Base-by-base conservation (phyloP, 1,140 invertebrate genomes). In the Drosophila pandora region DNA sequence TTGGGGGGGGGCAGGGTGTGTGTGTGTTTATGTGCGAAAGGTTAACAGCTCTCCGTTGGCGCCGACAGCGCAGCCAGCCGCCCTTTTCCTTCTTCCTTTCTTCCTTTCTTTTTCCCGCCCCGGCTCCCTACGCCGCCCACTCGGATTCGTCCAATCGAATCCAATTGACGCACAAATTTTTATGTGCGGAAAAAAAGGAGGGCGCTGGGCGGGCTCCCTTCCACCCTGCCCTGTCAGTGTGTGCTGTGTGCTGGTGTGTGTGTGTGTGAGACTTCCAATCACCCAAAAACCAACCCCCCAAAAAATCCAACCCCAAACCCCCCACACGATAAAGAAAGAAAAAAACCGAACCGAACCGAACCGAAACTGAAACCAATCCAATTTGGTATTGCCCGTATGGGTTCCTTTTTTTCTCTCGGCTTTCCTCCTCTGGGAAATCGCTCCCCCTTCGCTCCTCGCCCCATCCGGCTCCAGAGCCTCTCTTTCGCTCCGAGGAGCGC, bases 101-200 rank as follows among this genome's bases (percentile, higher is more conserved):
- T 12, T 6, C 1, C 49, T 64, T 37, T 56, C 32, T 25, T 37
- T 30, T 8, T 56, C 79, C 68, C 77, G 82, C 82, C 87, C 17
- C 17, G 17, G 17, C 17, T 17, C 17, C 17, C 17, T 17, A 17
- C 17, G 17, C 17, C 17, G 17, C 17, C 17, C 17, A 17, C 17
- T 17, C 17, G 17, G 71, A 54, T 73, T 85, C 75, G 83, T 71
- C 89, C 89, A 90, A 90, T 90, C 89, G 89, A 90, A 90, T 90
- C 89, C 89, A 90, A 90, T 90, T 90, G 89, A 90, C 89, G 79
- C 89, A 83, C 89, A 83, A 69, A 90, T 90, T 83, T 88, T 88
- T 89, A 89, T 88, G 79, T 84, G 63, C 72, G 12, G 3, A 34
- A 55, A 57, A 49, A 55, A 58, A 23, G 43, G 55, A 22, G 25